phyloP scores from a whole-genome alignment of 2,888 invertebrate species.

The Siphonodentalium dalli region DNA sequence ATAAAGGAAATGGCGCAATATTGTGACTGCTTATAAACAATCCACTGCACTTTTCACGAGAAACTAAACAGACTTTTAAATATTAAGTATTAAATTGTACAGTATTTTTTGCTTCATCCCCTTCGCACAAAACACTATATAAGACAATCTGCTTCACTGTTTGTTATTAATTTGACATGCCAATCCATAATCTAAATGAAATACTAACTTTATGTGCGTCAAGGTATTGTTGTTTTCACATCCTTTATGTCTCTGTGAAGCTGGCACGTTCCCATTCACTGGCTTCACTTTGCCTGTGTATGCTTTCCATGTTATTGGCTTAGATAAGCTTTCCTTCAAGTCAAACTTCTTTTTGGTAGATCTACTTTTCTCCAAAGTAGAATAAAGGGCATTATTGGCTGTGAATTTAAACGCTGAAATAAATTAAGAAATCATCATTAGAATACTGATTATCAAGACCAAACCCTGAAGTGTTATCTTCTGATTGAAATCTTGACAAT shows the following conservation, averaged over 20 bases:
- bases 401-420: slow-evolving; percentile 52
- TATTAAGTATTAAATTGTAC: too few species aligned
- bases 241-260: not conserved
- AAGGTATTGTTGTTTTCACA: slow-evolving; percentile 17
- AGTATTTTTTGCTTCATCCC: too few species aligned
- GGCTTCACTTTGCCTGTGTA: slow-evolving; percentile 58
- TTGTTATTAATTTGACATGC: too few species aligned
- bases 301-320: slow-evolving; percentile 55
- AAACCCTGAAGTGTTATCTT: too few species aligned
- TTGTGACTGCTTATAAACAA: too few species aligned
- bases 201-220: slow-evolving; percentile 21
- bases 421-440: too few species aligned
- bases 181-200: not conserved
- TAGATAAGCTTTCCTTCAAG: slow-evolving; percentile 53
- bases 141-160: too few species aligned
- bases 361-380: slow-evolving; percentile 27
- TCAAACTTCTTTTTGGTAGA: slow-evolving; percentile 50
- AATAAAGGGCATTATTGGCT: slow-evolving; percentile 33
- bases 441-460: not conserved
- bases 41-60: too few species aligned
- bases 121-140: too few species aligned
- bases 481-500: too few species aligned
- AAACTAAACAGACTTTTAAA: too few species aligned
- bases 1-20: too few species aligned
- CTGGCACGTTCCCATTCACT: slow-evolving; percentile 21